Conservation (phyloP, 2,113 vertebrate genomes). For the Lathamus discolor region DNA sequence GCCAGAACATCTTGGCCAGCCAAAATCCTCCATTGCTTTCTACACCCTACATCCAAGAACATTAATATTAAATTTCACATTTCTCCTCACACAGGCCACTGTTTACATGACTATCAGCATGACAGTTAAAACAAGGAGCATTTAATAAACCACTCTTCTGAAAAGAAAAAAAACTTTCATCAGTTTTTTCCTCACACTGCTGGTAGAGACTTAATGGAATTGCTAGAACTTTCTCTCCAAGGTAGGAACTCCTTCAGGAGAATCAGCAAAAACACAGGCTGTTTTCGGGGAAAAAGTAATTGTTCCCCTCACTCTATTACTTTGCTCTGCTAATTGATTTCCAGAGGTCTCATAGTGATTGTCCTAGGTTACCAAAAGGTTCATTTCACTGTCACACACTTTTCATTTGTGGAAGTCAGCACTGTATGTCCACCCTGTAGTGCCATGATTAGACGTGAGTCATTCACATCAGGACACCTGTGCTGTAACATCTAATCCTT, state of each 20-base stretch:
- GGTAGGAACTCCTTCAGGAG: neutral
- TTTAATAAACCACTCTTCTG: neutral
- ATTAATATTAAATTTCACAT: neutral
- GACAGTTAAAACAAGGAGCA: neutral
- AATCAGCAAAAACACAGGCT: neutral
- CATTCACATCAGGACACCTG: neutral
- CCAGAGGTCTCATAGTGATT: neutral
- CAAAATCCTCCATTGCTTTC: neutral
- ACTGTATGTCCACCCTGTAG: no score
- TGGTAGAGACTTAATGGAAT: neutral
- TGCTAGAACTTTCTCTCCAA: neutral
- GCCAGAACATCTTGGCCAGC: neutral
- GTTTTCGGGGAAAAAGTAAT: neutral
- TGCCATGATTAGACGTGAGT: neutral
- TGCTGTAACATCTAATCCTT: neutral
- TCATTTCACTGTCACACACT: neutral
- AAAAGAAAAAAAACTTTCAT: neutral
- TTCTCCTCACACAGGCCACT: neutral
- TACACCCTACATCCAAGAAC: neutral
- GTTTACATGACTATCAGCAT: neutral
- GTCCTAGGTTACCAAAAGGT: neutral
- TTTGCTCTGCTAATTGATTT: neutral
- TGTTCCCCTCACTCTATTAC: neutral
- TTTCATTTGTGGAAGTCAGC: neutral
- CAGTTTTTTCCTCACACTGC: neutral